Percentiles rank a stretch among this genome's conserved stretches.
These are phyloP conservation scores for Xestia rhomboidea DNA, from an alignment of 2,888 invertebrate genomes.

Conservation along the genomic window DNA sequence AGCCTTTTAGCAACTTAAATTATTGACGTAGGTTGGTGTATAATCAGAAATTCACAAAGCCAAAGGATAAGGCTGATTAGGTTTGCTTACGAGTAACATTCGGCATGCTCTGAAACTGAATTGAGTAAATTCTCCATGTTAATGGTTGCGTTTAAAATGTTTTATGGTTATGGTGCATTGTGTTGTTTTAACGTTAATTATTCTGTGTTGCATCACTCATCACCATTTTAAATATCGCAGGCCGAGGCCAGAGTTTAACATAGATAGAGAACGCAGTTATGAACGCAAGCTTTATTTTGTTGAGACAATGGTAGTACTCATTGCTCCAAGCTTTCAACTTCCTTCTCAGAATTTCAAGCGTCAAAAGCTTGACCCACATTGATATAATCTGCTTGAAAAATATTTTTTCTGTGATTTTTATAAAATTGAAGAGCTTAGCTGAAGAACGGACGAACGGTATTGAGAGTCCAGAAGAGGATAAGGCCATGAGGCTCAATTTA, in stretches of 20 bases:
- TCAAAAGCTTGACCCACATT: slow-evolving; percentile 65
- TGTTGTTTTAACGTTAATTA: slow-evolving; percentile 44
- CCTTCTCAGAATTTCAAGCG: slow-evolving; percentile 66
- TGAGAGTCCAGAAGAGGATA: slow-evolving; percentile 5
- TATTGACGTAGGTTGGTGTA: slow-evolving; percentile 24
- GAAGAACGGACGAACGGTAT: no score
- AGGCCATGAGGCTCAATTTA: not conserved
- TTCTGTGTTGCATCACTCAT: slow-evolving; percentile 50
- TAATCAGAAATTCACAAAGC: slow-evolving; percentile 28
- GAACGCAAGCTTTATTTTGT: slow-evolving; percentile 66
- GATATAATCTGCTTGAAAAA: slow-evolving; percentile 49
- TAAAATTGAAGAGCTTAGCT: slow-evolving; percentile 3
- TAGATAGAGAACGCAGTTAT: slow-evolving; percentile 50
- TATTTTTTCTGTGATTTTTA: not conserved
- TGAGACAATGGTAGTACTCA: slow-evolving; percentile 71
- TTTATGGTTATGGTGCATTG: slow-evolving; percentile 55
- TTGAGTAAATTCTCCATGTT: slow-evolving; percentile 33
- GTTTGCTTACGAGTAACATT: slow-evolving; percentile 18
- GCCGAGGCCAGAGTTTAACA: slow-evolving; percentile 65
- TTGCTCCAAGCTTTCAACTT: slow-evolving; percentile 68
- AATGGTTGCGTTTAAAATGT: slow-evolving; percentile 27
- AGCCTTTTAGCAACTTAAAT: not conserved
- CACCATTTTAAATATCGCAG: slow-evolving; percentile 59
- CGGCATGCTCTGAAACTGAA: slow-evolving; percentile 29
- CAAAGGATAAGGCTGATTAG: slow-evolving; percentile 28